Conservation (phyloP, 2,797 vertebrate genomes). For the Pipistrellus nathusii region DNA sequence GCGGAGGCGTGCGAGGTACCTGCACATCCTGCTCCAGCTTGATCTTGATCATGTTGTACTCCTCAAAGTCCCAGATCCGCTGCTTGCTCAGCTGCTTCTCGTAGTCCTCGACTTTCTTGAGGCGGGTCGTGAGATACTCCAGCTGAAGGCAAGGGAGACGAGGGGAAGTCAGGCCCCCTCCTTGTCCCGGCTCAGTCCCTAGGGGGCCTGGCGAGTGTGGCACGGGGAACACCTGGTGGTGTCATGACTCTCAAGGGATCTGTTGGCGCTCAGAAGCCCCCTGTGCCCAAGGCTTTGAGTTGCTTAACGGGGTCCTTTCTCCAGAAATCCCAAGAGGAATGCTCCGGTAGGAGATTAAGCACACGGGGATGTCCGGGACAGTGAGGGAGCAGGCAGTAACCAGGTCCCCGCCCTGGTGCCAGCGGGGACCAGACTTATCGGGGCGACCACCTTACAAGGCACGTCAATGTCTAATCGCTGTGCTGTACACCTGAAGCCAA, state of each 20-base stretch:
- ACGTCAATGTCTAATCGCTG: neutral
- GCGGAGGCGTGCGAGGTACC: constrained; percentile 80
- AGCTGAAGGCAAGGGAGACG: constrained; percentile 83
- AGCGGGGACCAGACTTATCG: too few relatives aligned
- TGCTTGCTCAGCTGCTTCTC: constrained; percentile 86
- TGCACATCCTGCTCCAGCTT: constrained; percentile 86
- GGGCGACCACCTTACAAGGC: neutral
- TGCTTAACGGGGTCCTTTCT: neutral
- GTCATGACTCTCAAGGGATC: neutral
- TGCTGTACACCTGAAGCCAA: neutral
- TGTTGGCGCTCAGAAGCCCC: neutral
- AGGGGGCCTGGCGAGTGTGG: neutral
- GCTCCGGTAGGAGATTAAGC: neutral
- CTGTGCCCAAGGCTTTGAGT: neutral
- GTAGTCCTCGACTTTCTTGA: constrained; percentile 87
- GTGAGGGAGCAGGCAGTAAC: neutral
- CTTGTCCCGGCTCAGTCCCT: neutral
- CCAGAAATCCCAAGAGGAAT: neutral
- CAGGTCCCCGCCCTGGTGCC: neutral
- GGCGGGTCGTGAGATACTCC: constrained; percentile 85
- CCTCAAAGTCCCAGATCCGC: constrained; percentile 84
- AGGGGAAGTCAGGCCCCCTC: neutral
- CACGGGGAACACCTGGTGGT: neutral
- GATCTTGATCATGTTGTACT: constrained; percentile 83
- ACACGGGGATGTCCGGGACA: too few relatives aligned